These are phyloP conservation scores for Dinocampus coccinellae DNA, from an alignment of 2,888 invertebrate genomes.

Conservation along the genomic window DNA sequence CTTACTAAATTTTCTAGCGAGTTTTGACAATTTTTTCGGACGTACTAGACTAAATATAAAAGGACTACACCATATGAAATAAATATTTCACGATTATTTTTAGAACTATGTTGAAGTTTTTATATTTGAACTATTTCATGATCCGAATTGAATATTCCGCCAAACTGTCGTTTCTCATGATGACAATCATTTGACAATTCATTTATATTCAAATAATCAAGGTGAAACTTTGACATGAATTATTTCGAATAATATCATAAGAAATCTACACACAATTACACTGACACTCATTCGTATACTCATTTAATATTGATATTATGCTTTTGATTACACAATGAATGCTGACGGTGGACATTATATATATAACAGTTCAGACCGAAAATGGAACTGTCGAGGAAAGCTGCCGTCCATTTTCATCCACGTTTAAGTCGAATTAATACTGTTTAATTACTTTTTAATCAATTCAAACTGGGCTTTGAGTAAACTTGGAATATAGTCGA, in stretches of 20 bases:
- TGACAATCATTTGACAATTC: too few relatives aligned
- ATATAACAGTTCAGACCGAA: background rate
- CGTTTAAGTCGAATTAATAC: constrained; percentile 56
- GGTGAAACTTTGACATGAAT: too few relatives aligned
- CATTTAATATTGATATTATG: constrained; percentile 59
- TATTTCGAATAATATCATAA: too few relatives aligned
- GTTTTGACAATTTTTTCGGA: background rate
- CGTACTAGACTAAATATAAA: too few relatives aligned
- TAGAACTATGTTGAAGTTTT: too few relatives aligned
- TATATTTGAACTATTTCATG: too few relatives aligned
- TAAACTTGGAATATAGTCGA: constrained; percentile 30
- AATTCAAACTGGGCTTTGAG: constrained; percentile 49
- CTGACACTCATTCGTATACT: constrained; percentile 35
- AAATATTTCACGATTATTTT: too few relatives aligned
- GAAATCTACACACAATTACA: background rate
- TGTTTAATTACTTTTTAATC: constrained; percentile 58
- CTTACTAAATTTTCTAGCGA: constrained; percentile 2
- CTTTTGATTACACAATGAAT: constrained; percentile 40
- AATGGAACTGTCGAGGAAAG: constrained; percentile 48
- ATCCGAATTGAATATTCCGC: too few relatives aligned
- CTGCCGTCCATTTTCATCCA: constrained; percentile 40
- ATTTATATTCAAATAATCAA: too few relatives aligned
- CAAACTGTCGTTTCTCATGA: too few relatives aligned
- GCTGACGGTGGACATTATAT: constrained; percentile 19
- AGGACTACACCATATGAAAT: too few relatives aligned